Evolutionary conservation across 2,797 vertebrate genomes (phyloP).

Genomic region (Rousettus madagascariensis): DNA sequence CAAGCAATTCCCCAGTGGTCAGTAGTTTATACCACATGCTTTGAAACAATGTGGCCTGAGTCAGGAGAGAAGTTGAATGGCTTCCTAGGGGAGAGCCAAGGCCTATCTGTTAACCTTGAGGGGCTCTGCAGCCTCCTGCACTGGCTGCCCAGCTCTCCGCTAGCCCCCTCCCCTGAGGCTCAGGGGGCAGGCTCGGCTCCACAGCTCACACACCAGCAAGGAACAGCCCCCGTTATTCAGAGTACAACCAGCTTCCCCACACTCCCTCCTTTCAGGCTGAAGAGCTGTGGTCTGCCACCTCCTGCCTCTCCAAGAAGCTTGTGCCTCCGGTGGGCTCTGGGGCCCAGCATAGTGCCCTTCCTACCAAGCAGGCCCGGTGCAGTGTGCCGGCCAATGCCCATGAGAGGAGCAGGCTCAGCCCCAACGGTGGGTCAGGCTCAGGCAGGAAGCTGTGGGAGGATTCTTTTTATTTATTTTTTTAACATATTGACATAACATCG

Average conservation of each 20-base stretch:
- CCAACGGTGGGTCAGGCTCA: neutral
- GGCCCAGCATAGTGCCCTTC: neutral
- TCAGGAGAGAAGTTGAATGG: constrained; percentile 12
- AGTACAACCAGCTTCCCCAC: neutral
- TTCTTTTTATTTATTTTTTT: neutral
- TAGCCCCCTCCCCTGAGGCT: neutral
- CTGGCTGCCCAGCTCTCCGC: neutral
- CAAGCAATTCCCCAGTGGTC: constrained; percentile 33
- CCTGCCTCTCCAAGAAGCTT: neutral
- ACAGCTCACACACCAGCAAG: rapidly evolving
- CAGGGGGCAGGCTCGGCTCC: neutral
- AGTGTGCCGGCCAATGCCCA: neutral
- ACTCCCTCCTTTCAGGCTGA: neutral
- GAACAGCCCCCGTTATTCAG: neutral
- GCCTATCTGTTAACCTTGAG: constrained; percentile 75
- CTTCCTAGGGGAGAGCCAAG: constrained; percentile 67
- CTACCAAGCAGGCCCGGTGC: neutral
- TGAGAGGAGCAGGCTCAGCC: neutral
- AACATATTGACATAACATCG: neutral
- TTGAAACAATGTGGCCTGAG: constrained; percentile 55
- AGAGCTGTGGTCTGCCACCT: neutral
- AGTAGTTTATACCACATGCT: constrained; percentile 62
- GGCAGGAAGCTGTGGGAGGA: neutral
- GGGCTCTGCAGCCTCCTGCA: neutral
- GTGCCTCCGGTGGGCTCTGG: neutral